A percentile compares a stretch with the other conserved stretches of the same genome.
Conservation (phyloP, 2,888 invertebrate genomes). For the Bembecia ichneumoniformis region DNA sequence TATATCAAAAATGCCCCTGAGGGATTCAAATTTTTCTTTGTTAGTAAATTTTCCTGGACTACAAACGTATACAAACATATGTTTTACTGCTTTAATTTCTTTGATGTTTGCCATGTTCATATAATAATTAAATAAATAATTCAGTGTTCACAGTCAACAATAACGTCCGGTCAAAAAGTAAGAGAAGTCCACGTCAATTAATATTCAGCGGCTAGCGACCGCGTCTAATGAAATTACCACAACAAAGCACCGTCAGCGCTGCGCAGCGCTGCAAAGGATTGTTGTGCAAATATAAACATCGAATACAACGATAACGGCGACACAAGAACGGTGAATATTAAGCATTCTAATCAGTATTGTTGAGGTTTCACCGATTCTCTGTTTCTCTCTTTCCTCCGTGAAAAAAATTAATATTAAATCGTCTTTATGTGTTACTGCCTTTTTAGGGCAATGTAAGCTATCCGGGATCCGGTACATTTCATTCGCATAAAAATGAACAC, state of each 20-base stretch:
- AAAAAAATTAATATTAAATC: not conserved
- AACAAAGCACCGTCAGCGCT: constrained; percentile 47
- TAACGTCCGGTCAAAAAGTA: constrained; percentile 1
- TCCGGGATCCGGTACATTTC: too few species aligned
- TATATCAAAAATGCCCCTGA: too few species aligned
- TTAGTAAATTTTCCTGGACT: too few species aligned
- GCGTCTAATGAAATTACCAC: constrained; percentile 64
- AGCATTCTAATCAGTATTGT: constrained; percentile 14
- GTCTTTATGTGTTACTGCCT: too few species aligned
- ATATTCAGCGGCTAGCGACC: constrained; percentile 53
- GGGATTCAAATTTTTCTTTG: too few species aligned
- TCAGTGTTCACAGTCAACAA: not conserved
- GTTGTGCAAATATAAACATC: constrained; percentile 64
- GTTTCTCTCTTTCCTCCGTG: not conserved
- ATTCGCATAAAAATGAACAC: too few species aligned
- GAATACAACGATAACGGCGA: constrained; percentile 47
- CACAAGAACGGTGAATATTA: constrained; percentile 18
- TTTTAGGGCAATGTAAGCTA: too few species aligned
- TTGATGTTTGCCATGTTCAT: too few species aligned
- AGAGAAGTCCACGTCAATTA: constrained; percentile 32
- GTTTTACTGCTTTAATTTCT: too few species aligned
- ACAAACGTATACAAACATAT: too few species aligned
- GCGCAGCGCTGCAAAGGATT: constrained; percentile 29
- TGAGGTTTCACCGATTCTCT: not conserved
- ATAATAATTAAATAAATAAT: not conserved